Percentiles rank a stretch among this genome's conserved stretches.
Evolutionary conservation across 2,113 vertebrate species (phyloP).

Genomic region (Solenodon paradoxus): DNA sequence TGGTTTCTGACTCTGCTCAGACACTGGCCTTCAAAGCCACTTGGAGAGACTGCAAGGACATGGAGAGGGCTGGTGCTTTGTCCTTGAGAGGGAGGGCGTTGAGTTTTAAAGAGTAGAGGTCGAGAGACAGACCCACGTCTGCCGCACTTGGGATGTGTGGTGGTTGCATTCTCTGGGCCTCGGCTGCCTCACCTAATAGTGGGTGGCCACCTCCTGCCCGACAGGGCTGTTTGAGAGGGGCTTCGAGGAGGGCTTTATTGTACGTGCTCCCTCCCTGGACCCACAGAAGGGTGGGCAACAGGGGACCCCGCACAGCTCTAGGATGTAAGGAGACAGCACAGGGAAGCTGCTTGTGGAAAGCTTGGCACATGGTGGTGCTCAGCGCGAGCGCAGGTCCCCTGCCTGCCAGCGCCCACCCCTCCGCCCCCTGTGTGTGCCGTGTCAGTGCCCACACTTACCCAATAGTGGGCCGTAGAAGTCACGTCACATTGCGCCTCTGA

Average conservation of each 20-base stretch:
- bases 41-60: neutral
- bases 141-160: neutral
- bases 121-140: neutral
- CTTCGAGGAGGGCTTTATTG: neutral
- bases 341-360: neutral
- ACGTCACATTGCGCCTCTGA: neutral
- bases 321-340: neutral
- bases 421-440: neutral
- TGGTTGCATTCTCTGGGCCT: neutral
- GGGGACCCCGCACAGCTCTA: neutral
- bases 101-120: neutral
- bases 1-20: neutral
- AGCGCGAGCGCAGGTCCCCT: neutral
- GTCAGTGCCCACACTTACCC: neutral
- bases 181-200: neutral
- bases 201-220: neutral
- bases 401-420: neutral
- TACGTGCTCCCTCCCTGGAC: neutral
- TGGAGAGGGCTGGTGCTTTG: neutral
- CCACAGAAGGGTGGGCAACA: neutral
- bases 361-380: neutral
- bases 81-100: neutral
- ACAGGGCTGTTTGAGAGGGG: neutral
- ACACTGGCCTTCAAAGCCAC: neutral
- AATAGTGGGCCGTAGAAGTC: neutral